Evolutionary conservation across 1,140 invertebrate genomes (phyloP).

Genomic region (Melitaea cinxia): DNA sequence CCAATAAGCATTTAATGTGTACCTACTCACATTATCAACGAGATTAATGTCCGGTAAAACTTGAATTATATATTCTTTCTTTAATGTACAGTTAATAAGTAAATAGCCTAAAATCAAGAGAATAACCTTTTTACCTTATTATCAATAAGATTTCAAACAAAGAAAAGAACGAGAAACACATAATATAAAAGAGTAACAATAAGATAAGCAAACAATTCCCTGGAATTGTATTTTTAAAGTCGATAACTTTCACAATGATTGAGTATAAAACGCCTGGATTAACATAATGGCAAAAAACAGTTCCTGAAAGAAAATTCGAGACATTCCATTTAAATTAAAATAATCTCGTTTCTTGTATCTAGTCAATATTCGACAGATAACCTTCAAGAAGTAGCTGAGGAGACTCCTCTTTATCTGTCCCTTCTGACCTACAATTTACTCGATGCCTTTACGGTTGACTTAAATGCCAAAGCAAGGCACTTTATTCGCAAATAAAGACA

Average conservation of each 20-base stretch:
- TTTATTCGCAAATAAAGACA: conserved; percentile 67
- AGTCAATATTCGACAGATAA: conserved; percentile 68
- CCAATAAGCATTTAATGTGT: too few relatives aligned
- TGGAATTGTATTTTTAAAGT: background rate
- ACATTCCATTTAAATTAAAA: conserved; percentile 37
- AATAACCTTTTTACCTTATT: too few relatives aligned
- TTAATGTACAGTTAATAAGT: too few relatives aligned
- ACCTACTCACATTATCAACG: too few relatives aligned
- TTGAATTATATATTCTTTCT: too few relatives aligned
- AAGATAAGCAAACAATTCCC: background rate
- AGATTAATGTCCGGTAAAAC: too few relatives aligned
- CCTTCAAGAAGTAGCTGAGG: conserved; percentile 62
- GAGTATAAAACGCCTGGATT: conserved; percentile 1
- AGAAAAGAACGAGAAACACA: background rate
- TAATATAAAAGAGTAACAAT: background rate
- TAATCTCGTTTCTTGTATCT: conserved; percentile 29
- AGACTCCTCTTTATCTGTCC: conserved; percentile 76
- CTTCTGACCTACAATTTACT: conserved; percentile 80
- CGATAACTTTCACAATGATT: background rate
- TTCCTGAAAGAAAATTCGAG: background rate
- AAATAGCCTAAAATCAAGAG: too few relatives aligned
- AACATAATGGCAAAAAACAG: conserved; percentile 1
- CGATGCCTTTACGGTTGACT: conserved; percentile 77
- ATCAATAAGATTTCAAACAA: too few relatives aligned
- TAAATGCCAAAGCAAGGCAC: conserved; percentile 76